Conservation (phyloP, 2,113 vertebrate genomes). For the Butastur rufipennis region DNA sequence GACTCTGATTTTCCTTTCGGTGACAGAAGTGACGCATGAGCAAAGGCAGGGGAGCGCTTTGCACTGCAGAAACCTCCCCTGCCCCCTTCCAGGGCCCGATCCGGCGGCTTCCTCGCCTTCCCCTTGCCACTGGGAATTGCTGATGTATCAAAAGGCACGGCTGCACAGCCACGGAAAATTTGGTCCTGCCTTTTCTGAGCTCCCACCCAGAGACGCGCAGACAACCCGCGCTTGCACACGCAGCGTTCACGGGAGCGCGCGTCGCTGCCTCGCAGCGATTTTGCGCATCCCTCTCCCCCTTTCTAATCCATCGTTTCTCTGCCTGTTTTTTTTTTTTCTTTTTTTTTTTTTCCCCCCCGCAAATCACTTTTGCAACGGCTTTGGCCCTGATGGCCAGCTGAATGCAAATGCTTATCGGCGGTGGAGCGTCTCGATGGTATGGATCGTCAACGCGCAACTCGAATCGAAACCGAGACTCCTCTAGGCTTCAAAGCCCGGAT, state of each 20-base stretch:
- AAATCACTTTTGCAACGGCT: not conserved
- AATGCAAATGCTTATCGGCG: not conserved
- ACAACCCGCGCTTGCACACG: not conserved
- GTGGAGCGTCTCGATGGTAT: not conserved
- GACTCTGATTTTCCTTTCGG: not conserved
- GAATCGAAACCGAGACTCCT: accelerated
- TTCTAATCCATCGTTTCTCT: not conserved
- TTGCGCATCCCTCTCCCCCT: not conserved
- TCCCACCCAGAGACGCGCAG: accelerated
- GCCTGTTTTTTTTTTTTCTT: too few relatives aligned
- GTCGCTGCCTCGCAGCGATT: accelerated
- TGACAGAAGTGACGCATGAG: not conserved
- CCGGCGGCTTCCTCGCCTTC: not conserved
- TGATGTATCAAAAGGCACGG: not conserved
- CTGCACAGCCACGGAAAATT: not conserved
- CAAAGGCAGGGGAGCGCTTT: not conserved
- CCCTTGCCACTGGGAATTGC: not conserved
- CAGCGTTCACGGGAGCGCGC: accelerated
- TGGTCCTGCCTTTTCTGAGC: not conserved
- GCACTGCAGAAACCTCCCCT: not conserved
- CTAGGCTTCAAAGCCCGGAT: accelerated
- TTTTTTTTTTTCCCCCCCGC: accelerated
- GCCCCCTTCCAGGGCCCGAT: not conserved
- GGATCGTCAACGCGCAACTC: not conserved
- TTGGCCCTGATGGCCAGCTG: not conserved